These are phyloP conservation scores for Himalopsyche phryganea DNA, from an alignment of 1,140 invertebrate species.

Conservation along the genomic window DNA sequence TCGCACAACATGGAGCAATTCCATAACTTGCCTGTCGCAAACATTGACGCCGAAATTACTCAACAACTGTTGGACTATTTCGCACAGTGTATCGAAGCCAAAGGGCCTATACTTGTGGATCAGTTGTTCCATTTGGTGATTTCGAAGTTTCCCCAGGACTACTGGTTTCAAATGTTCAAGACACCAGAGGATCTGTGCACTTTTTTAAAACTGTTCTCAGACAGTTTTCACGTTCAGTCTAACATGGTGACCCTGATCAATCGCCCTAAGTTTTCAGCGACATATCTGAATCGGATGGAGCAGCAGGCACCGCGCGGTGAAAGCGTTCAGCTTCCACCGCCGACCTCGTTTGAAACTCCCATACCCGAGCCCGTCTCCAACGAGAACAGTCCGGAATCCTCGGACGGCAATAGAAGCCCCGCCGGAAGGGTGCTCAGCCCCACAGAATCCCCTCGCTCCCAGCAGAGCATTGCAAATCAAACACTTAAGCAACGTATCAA, in stretches of 20 bases:
- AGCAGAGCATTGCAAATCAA: conserved; percentile 59
- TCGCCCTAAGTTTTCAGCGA: conserved; percentile 63
- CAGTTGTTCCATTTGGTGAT: conserved; percentile 79
- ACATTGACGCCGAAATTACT: conserved; percentile 76
- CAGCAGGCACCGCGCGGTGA: conserved; percentile 37
- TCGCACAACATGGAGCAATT: conserved; percentile 58
- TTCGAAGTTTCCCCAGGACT: conserved; percentile 72
- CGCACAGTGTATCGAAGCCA: conserved; percentile 70
- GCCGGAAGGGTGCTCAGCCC: conserved; percentile 48
- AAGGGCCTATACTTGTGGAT: conserved; percentile 78
- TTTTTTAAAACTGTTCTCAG: conserved; percentile 85
- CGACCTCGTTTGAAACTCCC: conserved; percentile 40
- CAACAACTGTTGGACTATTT: conserved; percentile 75
- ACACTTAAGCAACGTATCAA: conserved; percentile 83
- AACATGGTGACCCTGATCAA: conserved; percentile 80
- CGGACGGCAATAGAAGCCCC: conserved; percentile 45
- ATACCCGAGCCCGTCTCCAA: conserved; percentile 39
- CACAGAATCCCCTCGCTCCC: conserved; percentile 45
- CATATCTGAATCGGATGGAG: conserved; percentile 50
- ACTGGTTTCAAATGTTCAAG: conserved; percentile 81
- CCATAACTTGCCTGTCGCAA: conserved; percentile 66
- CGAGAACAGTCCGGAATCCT: conserved; percentile 45
- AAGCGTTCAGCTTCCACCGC: conserved; percentile 38
- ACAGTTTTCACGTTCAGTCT: conserved; percentile 85
- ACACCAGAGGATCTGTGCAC: conserved; percentile 80